Base-by-base conservation (phyloP, 64 coral and sea anemone species). In the Actinia tenebrosa region DNA sequence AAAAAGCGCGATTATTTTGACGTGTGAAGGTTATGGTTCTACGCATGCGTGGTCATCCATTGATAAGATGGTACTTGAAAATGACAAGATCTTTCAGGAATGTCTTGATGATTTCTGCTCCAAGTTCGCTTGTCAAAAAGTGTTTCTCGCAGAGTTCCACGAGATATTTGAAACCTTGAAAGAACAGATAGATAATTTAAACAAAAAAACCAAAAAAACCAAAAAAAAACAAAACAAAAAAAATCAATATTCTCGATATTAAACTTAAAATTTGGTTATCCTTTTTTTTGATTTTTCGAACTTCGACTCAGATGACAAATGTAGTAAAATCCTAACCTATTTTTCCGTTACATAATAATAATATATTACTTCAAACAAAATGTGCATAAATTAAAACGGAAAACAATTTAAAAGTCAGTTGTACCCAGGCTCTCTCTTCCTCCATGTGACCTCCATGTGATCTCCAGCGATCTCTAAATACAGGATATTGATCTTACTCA, bases 31-130 rank as follows among this genome's bases (percentile, higher is more conserved):
- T 20, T 25, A 9, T n/a, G 9, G 64, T 10, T 69, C 64, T 69
- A 20, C 64, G 64, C 64, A 69, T 69, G 64, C 64, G 64, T 69
- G n/a, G 7, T 69, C 1, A 23, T 69, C 20, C 8, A 50, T 69
- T 37, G 30, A 23, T 69, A 18, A 10, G 23, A 8, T 9, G 23
- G 69, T 11, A 75, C 69, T 75, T 75, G 23, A 42, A 75, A 75
- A 75, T 75, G 69, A 75, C 69, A 75, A 75, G 69, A 75, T 75
- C 69, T 9, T 75, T 75, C 27, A 30, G 69, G 69, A 75, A 75
- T 75, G 69, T 75, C 3, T n/a, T 42, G 13, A 75, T 75, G 6
- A 25, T 30, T 30, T 42, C 10, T 75, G 27, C n/a, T 23, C 4
- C 5, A 20, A 6, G 23, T 66, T 66, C 7, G 6, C 62, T 64